Base-by-base conservation (phyloP, 2,888 invertebrate species). In the Pollenia griseotomentosa region DNA sequence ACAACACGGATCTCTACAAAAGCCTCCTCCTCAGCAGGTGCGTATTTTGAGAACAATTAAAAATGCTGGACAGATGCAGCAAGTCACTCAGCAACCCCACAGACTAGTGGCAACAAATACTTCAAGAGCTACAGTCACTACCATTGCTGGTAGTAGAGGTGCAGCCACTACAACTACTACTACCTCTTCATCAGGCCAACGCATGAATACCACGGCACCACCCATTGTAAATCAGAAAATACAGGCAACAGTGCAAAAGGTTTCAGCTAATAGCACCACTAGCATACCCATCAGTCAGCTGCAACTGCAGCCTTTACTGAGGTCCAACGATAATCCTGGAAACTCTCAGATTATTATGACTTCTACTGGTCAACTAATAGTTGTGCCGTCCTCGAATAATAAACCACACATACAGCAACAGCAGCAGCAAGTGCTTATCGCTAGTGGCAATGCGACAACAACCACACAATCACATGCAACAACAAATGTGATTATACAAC, bases 101-200 rank as follows among this genome's bases (percentile, higher is more conserved):
- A 73, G 90, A 70, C 53, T 88, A 65, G 96, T 96, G 65, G 70
- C 88, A 12, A 86, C 86, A 73, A 97, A 97, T 0, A 96, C 96
- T 3, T 96, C 96, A 51, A 95, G 97, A 89, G 97, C 97, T 91
- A 97, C 97, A 0, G 96, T 97, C 23, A 97, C 97, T 0, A 91
- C 91, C 2, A 88, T 97, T 96, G 4, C 96, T 96, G 86, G 97
- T 96, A 0, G 97, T 96, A 90, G 91, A 0, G 97, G 97, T 2
- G 90, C 90, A n/a, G 89, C 89, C 12, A 90, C 90, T 3, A 90
- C 91, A 10, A 88, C 89, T n/a, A 87, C 88, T 4, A 87, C 87
- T 1, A 88, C 87, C 1, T 85, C 88, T 1, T 78, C 88, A 55
- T 46, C 88, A 55, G 74, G 51, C 2, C 87, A 87, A n/a, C 87